Conservation (phyloP, 2,113 vertebrate genomes). For the Saccopteryx bilineata region DNA sequence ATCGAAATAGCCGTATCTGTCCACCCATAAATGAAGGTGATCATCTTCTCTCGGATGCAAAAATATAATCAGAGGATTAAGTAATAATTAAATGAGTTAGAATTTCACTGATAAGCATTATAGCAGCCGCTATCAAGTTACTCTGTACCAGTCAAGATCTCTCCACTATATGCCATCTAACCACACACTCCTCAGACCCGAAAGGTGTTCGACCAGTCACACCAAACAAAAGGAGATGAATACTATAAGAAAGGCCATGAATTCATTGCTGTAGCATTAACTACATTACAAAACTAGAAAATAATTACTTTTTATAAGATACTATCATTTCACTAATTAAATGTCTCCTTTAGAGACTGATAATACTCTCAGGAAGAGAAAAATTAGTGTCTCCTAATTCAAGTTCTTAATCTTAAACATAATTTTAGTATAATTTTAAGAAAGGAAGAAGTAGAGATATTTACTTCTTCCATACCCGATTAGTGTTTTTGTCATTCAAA, state of each 20-base stretch:
- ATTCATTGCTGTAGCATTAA: background rate
- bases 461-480: background rate
- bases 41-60: slow-evolving; percentile 24
- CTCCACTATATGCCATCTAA: slow-evolving; percentile 17
- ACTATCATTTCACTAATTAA: background rate
- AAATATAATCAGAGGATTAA: slow-evolving; percentile 65
- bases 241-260: background rate
- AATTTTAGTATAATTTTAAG: slow-evolving; percentile 36
- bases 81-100: slow-evolving; percentile 53
- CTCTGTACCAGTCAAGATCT: background rate
- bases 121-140: slow-evolving; percentile 49
- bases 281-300: background rate
- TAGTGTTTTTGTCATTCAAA: slow-evolving; percentile 5
- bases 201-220: background rate
- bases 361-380: background rate
- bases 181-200: background rate
- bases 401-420: slow-evolving; percentile 24
- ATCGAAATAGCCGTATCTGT: background rate
- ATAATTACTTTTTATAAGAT: background rate
- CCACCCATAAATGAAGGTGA: background rate
- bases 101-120: slow-evolving; percentile 62
- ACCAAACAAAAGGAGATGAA: background rate
- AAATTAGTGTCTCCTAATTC: slow-evolving; percentile 33
- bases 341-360: background rate
- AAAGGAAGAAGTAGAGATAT: slow-evolving; percentile 46